These are phyloP conservation scores for Erythrocercus mccallii DNA, from an alignment of 2,113 vertebrate species.

Conservation along the genomic window DNA sequence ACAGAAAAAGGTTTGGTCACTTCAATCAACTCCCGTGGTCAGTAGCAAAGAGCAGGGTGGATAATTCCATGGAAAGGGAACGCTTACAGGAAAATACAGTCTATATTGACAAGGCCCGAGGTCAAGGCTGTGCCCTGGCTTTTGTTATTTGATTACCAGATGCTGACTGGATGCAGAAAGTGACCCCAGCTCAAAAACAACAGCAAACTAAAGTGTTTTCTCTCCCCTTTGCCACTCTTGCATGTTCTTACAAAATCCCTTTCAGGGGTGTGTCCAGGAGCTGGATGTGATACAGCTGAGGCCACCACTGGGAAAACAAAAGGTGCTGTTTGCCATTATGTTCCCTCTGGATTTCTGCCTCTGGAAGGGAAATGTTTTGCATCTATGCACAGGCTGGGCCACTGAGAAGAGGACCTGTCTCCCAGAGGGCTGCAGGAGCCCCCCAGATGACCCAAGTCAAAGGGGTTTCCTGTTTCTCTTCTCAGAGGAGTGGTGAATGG, in stretches of 20 bases:
- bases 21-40: background rate
- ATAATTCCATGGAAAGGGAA: background rate
- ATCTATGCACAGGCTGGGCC: background rate
- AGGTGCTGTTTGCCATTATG: background rate
- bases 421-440: background rate
- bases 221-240: background rate
- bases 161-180: background rate
- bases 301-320: background rate
- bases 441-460: background rate
- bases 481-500: slow-evolving; percentile 72
- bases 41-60: background rate
- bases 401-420: background rate
- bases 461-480: slow-evolving; percentile 3
- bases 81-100: background rate
- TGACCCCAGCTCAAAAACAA: background rate
- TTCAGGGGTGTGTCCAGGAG: background rate
- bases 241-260: background rate
- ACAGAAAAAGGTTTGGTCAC: background rate
- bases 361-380: background rate
- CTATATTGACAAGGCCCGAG: background rate
- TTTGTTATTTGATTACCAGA: background rate
- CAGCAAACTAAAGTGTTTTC: background rate
- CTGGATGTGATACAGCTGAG: background rate
- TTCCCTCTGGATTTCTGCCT: background rate
- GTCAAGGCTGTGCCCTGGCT: background rate